Evolutionary conservation across 2,888 invertebrate genomes (phyloP), one percentile per base, ranked within the genome.

Genomic region (Patella caerulea): DNA sequence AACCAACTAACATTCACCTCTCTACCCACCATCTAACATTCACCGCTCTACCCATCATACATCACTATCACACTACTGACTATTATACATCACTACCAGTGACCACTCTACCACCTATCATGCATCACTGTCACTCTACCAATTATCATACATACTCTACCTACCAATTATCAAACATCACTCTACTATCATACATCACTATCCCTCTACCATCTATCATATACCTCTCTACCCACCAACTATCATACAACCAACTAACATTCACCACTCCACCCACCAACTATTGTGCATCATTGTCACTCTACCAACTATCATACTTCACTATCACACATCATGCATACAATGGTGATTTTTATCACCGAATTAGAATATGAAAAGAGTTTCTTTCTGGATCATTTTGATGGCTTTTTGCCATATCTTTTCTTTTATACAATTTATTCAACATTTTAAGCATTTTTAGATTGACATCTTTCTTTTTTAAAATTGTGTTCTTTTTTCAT

Each of bases 351-450:
- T 45, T 45, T 45, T 45, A 9, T 9, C 45, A 45, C 45, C 45
- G 9, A 45, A 45, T 45, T 45, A 45, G 45, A 45, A 9, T 45
- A 45, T 45, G 45, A 45, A 9, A 45, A 45, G 45, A 1, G 45
- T 54, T 19, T 15, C 74, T 59, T 72, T 77, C 72, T 55, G 69
- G 72, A 74, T 74, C 71, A 79, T 77, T 70, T 80, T 84, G 84
- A 84, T 84, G 84, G 84, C 72, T 71, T 78, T 70, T 71, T 72
- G 74, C 84, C 84, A 85, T 84, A 85, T 85, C 86, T 86, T 85
- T 83, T 85, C 77, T 70, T 56, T 56, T 59, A 72, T 74, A 29
- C 34, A 19, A 56, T 74, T 73, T 76, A 70, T 77, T 71, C 71
- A 24, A 71, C 24, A 53, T 76, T 45, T 29, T 17, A 34, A 71